Evolutionary conservation across 2,113 vertebrate genomes (phyloP).

Genomic region (Notiomystis cincta): DNA sequence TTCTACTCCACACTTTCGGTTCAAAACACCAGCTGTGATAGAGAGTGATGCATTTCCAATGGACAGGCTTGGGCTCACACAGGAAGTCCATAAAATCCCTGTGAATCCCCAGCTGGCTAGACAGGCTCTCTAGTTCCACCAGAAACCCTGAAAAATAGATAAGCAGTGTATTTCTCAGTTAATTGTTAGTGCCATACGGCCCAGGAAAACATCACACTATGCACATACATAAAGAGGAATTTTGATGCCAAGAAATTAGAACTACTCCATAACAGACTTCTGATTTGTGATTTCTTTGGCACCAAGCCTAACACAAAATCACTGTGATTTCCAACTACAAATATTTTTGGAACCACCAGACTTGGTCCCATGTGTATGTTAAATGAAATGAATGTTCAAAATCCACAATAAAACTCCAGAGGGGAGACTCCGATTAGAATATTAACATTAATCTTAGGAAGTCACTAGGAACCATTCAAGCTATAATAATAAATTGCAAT

Average conservation of each 20-base stretch:
- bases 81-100: not conserved
- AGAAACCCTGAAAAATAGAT: constrained; percentile 4
- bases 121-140: not conserved
- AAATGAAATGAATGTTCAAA: constrained; percentile 59
- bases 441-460: constrained; percentile 63
- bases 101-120: not conserved
- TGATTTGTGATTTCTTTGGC: constrained; percentile 67
- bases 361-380: constrained; percentile 32
- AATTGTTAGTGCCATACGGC: not conserved
- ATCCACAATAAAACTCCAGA: constrained; percentile 41
- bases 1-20: constrained; percentile 34
- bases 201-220: not conserved
- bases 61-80: not conserved
- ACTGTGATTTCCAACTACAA: constrained; percentile 64
- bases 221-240: not conserved
- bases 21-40: constrained; percentile 44
- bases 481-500: constrained; percentile 47
- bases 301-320: constrained; percentile 59
- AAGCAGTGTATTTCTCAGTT: not conserved
- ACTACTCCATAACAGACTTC: constrained; percentile 12
- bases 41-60: not conserved
- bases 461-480: constrained; percentile 49
- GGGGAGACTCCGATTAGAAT: constrained; percentile 47
- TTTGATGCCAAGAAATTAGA: constrained; percentile 27
- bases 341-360: constrained; percentile 65